A percentile compares a stretch with the other conserved stretches of the same genome.
Conservation (phyloP, 2,888 invertebrate genomes). For the Dicycla oo region DNA sequence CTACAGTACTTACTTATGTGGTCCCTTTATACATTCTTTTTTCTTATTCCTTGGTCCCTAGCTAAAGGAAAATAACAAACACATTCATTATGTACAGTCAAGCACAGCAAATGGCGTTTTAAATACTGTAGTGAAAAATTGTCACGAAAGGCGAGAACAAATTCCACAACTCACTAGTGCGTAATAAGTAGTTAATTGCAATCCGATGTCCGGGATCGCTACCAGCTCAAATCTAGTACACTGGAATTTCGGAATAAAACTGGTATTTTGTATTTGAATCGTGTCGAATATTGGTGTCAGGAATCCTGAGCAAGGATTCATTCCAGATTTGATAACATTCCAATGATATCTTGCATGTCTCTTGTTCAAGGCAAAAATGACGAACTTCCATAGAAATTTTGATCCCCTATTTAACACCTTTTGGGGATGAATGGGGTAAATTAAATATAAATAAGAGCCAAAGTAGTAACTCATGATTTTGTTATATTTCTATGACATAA, state of each 20-base stretch:
- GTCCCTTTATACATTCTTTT: neutral
- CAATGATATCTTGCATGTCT: neutral
- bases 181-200: conserved; percentile 49
- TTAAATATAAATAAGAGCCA: no score
- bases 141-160: conserved; percentile 16
- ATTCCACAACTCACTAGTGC: conserved; percentile 20
- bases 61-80: neutral
- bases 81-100: neutral
- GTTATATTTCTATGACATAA: no score
- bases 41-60: neutral
- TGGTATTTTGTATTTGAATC: conserved; percentile 1
- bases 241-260: conserved; percentile 20
- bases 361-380: neutral
- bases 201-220: conserved; percentile 32
- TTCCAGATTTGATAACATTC: neutral
- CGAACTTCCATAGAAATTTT: neutral
- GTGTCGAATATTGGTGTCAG: neutral
- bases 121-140: conserved; percentile 12
- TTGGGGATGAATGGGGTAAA: neutral
- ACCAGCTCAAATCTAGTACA: conserved; percentile 6
- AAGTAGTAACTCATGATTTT: no score
- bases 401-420: neutral
- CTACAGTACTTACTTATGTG: no score
- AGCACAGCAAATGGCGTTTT: conserved; percentile 6
- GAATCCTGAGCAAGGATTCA: neutral